Percentiles rank a stretch among this genome's conserved stretches.
These are phyloP conservation scores for Mus minutoides DNA, from an alignment of 2,797 vertebrate species.

Conservation along the genomic window DNA sequence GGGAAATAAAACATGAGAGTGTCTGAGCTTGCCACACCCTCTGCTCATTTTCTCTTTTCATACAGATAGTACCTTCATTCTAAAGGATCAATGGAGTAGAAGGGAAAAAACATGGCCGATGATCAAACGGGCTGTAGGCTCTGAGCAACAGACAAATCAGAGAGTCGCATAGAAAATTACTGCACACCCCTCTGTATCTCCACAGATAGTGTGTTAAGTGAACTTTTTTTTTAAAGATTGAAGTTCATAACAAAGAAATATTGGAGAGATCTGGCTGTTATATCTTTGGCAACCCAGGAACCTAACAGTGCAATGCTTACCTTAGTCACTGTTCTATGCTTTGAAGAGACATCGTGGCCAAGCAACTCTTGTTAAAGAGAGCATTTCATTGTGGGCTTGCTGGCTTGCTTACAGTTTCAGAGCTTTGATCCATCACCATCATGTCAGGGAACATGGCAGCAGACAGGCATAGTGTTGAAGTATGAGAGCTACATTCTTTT, in stretches of 20 bases:
- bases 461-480: neutral
- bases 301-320: neutral
- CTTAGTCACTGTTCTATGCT: neutral
- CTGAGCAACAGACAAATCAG: neutral
- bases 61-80: neutral
- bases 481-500: neutral
- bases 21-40: neutral
- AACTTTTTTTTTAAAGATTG: neutral
- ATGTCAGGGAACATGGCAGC: neutral
- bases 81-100: neutral
- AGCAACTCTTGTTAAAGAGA: neutral
- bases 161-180: neutral
- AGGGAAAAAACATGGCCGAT: neutral
- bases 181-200: neutral
- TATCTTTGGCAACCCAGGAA: neutral
- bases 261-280: neutral
- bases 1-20: neutral
- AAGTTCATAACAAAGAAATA: neutral
- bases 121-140: neutral
- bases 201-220: neutral
- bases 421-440: neutral
- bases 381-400: neutral
- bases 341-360: neutral
- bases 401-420: neutral
- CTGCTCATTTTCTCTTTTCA: neutral